phyloP scores from a whole-genome alignment of 2,888 invertebrate genomes.

The Epinotia bilunana region DNA sequence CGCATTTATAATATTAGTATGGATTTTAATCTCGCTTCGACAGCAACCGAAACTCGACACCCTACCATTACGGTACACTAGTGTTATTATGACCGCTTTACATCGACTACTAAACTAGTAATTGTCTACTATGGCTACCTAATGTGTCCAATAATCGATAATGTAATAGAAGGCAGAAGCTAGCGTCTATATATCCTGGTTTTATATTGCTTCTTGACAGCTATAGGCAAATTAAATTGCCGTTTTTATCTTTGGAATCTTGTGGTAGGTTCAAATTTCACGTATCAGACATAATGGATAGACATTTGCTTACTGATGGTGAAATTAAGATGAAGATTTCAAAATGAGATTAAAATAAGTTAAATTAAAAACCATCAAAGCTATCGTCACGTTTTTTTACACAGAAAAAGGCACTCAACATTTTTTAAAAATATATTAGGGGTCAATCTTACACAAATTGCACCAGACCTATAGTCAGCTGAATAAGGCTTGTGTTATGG shows the following conservation, averaged over 20 bases:
- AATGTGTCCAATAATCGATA: slow-evolving; percentile 25
- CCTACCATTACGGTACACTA: slow-evolving; percentile 22
- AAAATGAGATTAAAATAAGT: neutral
- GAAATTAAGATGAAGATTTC: neutral
- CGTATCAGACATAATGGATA: neutral
- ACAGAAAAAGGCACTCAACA: neutral
- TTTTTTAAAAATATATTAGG: too few species aligned
- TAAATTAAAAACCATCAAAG: neutral
- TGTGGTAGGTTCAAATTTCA: slow-evolving; percentile 32
- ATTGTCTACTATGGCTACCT: slow-evolving; percentile 34
- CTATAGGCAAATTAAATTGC: slow-evolving; percentile 37
- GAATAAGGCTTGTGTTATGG: too few species aligned
- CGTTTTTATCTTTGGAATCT: slow-evolving; percentile 38
- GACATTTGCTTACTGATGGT: slow-evolving; percentile 22
- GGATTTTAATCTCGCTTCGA: slow-evolving; percentile 11
- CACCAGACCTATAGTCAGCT: too few species aligned
- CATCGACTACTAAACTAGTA: slow-evolving; percentile 24
- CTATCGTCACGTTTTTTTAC: neutral
- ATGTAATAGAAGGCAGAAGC: slow-evolving; percentile 14
- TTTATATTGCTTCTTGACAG: slow-evolving; percentile 11
- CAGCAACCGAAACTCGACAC: slow-evolving; percentile 33
- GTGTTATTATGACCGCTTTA: slow-evolving; percentile 25
- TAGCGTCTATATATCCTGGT: slow-evolving; percentile 1
- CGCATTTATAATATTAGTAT: too few species aligned
- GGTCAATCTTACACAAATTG: too few species aligned